Conservation (phyloP, 1,140 invertebrate genomes). For the Choristoneura fumiferana region DNA sequence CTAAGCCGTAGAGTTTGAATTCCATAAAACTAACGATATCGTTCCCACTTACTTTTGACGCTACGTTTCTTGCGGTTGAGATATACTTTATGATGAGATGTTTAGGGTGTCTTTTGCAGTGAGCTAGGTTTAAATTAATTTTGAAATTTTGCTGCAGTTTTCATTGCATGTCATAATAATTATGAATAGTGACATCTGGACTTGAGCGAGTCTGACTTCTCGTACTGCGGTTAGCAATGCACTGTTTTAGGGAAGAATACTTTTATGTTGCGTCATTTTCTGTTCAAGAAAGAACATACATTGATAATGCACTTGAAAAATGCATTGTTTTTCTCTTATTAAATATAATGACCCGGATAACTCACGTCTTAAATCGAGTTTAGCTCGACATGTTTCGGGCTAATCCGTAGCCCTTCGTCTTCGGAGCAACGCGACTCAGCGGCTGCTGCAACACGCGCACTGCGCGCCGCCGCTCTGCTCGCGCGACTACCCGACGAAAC, state of each 20-base stretch:
- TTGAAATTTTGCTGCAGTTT: constrained; percentile 4
- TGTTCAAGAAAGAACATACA: not conserved
- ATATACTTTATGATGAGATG: not conserved
- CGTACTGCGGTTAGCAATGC: not conserved
- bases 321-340: too few relatives aligned
- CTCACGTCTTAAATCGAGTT: too few relatives aligned
- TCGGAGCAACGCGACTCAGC: too few relatives aligned
- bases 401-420: too few relatives aligned
- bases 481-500: too few relatives aligned
- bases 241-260: not conserved
- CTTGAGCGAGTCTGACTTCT: not conserved
- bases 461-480: too few relatives aligned
- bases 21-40: not conserved
- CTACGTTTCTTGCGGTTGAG: not conserved
- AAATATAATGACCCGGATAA: too few relatives aligned
- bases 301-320: too few relatives aligned
- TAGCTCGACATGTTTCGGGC: too few relatives aligned
- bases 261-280: not conserved
- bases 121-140: not conserved
- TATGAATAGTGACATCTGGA: constrained; percentile 15
- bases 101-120: not conserved
- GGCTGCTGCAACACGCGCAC: too few relatives aligned
- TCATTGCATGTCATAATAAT: constrained; percentile 16
- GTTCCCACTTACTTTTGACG: not conserved
- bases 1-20: not conserved